Evolutionary conservation across 2,888 invertebrate species (phyloP).

Genomic region (Microctonus hyperodae): DNA sequence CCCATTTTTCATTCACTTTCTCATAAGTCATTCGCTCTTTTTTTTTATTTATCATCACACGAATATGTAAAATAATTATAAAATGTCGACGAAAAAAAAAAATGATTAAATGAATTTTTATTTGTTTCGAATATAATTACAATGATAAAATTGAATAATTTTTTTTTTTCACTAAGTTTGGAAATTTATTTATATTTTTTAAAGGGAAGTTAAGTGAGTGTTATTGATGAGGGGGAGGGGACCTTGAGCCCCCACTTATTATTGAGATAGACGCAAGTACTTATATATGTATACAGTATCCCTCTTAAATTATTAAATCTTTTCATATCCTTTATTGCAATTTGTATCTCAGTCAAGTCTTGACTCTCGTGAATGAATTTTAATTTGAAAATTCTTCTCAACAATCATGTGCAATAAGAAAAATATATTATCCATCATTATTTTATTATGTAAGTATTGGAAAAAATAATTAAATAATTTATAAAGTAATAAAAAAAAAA

Average conservation of each 20-base stretch:
- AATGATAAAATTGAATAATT: too few species aligned
- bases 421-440: neutral
- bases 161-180: too few species aligned
- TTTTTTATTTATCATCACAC: conserved; percentile 8
- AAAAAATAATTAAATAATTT: neutral
- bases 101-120: too few species aligned
- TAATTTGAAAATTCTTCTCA: too few species aligned
- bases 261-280: neutral
- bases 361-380: too few species aligned
- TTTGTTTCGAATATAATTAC: too few species aligned
- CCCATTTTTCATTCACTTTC: neutral
- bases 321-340: neutral
- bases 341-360: neutral
- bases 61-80: too few species aligned
- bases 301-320: neutral
- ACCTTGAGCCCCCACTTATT: conserved; percentile 23
- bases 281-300: neutral
- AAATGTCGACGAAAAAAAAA: too few species aligned
- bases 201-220: neutral
- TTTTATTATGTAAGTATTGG: neutral
- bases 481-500: neutral
- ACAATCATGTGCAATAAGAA: too few species aligned
- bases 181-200: too few species aligned
- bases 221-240: neutral
- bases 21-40: neutral